Evolutionary conservation across 2,797 vertebrate species (phyloP).

Genomic region (Acanthis flammea): DNA sequence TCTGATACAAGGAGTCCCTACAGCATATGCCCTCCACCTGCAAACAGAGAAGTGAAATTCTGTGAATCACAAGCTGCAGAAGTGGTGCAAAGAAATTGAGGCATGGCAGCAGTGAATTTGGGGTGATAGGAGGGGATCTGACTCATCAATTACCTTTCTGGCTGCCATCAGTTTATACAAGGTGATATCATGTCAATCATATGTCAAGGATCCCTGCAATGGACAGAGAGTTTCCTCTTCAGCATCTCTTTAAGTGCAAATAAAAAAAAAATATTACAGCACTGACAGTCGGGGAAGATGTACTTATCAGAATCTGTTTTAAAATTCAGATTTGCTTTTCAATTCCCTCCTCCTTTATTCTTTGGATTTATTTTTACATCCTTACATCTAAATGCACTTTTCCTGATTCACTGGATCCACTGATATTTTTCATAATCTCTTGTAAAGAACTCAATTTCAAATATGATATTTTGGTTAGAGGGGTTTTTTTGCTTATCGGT

Average conservation of each 20-base stretch:
- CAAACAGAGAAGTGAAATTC: background rate
- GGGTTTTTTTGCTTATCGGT: fast-evolving
- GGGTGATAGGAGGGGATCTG: background rate
- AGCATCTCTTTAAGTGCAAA: background rate
- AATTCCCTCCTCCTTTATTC: background rate
- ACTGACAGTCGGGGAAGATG: background rate
- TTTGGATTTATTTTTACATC: background rate
- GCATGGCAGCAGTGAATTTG: background rate
- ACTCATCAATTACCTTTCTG: background rate
- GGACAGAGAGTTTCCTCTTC: background rate
- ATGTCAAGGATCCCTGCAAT: background rate
- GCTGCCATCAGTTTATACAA: background rate
- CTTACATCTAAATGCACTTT: background rate
- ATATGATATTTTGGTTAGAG: background rate
- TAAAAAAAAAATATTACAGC: background rate
- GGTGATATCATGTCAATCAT: background rate
- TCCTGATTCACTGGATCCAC: background rate
- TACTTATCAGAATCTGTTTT: background rate
- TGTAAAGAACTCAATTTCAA: background rate
- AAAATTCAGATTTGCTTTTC: background rate
- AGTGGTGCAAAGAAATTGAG: background rate
- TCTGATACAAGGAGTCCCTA: background rate
- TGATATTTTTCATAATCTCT: background rate
- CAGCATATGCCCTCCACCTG: background rate
- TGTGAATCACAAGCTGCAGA: background rate